phyloP scores from a whole-genome alignment of 2,797 vertebrate genomes.

The Odontamblyopus lacepedii region DNA sequence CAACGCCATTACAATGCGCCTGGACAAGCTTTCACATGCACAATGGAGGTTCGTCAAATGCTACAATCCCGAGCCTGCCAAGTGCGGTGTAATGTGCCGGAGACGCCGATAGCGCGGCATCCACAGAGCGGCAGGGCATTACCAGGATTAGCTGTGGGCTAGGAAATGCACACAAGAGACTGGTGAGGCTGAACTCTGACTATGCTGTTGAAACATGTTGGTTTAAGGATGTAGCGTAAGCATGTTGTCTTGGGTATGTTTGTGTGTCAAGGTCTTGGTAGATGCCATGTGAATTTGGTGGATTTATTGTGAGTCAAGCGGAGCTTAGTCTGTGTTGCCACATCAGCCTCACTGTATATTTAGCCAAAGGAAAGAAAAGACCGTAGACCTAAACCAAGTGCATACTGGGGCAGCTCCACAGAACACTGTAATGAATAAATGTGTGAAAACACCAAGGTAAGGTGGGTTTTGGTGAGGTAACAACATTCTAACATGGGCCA shows the following conservation, averaged over 20 bases:
- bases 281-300: neutral
- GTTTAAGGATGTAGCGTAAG: neutral
- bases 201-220: neutral
- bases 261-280: neutral
- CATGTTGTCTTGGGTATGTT: neutral
- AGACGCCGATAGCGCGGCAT: neutral
- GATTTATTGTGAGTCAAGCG: neutral
- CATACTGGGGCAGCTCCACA: no score
- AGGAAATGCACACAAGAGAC: neutral
- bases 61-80: neutral
- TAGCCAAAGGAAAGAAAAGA: no score
- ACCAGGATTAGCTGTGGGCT: slow-evolving; percentile 7
- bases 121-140: neutral
- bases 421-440: no score
- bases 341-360: no score
- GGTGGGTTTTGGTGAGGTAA: no score
- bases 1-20: neutral
- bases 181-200: neutral
- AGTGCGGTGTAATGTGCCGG: neutral
- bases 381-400: no score
- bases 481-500: no score
- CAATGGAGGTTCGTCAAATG: neutral
- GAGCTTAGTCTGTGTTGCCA: no score
- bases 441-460: no score
- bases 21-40: neutral